Base-by-base conservation (phyloP, 1,140 invertebrate species). In the Pseudomyrmex pallidus region DNA sequence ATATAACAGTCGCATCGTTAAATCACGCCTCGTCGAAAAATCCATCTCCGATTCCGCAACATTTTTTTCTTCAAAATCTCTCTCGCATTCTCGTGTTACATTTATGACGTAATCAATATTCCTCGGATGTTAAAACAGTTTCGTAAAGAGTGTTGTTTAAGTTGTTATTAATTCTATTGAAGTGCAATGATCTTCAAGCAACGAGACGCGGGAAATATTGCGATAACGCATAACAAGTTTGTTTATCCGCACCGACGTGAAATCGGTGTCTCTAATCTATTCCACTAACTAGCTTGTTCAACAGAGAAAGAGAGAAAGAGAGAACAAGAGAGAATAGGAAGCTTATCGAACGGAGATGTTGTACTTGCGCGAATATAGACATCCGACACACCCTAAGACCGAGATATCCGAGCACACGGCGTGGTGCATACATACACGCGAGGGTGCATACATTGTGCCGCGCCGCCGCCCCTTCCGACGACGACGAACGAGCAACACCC, bases 381-480 rank as follows among this genome's bases (percentile, higher is more conserved):
- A 89, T 89, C 62, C 85, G 82, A 84, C 87, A 86, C 87, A 89
- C 88, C 88, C 88, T 89, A 89, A 89, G 89, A 90, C 74, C 77
- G 73, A 89, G 86, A 87, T 84, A 89, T 88, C 82, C 62, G 83
- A 83, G 85, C 35, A 35, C 48, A 84, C 70, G 74, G 48, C 48
- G 74, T 7, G 35, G 35, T 35, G 35, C 35, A 35, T 35, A 35
- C 35, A 61, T 84, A 85, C 66, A 85, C 54, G 67, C 70, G 80
- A 88, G 87, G 87, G 87, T 89, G 85, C 88, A 89, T 89, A 88
- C 87, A 89, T 89, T 89, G 89, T 86, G 70, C 82, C 57, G 70
- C 61, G 61, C 83, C 61, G 61, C 83, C 72, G 80, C 82, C 83
- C 88, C 76, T 74, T 73, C 61, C 15, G 2, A 35, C 68, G 87